Evolutionary conservation across 2,797 vertebrate genomes (phyloP), one percentile per base, ranked within the genome.

Genomic region (Distichodus sexfasciatus): DNA sequence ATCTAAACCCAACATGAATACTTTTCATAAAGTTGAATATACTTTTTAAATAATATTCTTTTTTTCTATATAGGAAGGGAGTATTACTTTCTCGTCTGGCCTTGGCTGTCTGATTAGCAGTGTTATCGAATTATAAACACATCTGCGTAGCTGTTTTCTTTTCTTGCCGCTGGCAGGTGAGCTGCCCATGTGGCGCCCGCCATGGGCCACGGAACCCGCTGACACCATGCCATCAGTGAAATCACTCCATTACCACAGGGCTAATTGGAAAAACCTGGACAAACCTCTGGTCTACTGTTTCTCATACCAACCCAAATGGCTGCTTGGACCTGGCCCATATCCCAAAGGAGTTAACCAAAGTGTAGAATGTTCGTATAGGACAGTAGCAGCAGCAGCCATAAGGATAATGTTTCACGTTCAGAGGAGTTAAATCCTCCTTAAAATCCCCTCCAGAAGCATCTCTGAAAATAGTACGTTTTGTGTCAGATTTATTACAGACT

Each of bases 211-310:
- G 87, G 89, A 91, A 92, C 89, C 85, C 79, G 73, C 78, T 95
- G 93, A 93, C 90, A 67, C 71, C 5, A 0, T 72, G 85, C 93
- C 93, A 95, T 89, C 72, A 80, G 87, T 97, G 94, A 98, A 84
- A 87, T 97, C 94, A 96, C 81, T 77, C 72, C 74, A 80, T 78
- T 88, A 89, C 87, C 91, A 90, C 86, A 78, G 71, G 84, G 86
- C 79, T 92, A 92, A 93, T 90, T 93, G 88, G 87, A 92, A 94
- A 94, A 92, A 91, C 78, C 89, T 93, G 91, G 87, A 78, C 71
- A 63, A 85, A 75, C 33, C 71, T 83, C 79, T 79, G 43, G 36
- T 76, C 35, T 66, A 74, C 62, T 71, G 63, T 67, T 67, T 66
- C 64, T 46, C 38, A 28, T 58, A 69, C 54, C 44, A 66, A 59